Conservation (phyloP, 1,140 invertebrate genomes). For the Drosophila sucinea region DNA sequence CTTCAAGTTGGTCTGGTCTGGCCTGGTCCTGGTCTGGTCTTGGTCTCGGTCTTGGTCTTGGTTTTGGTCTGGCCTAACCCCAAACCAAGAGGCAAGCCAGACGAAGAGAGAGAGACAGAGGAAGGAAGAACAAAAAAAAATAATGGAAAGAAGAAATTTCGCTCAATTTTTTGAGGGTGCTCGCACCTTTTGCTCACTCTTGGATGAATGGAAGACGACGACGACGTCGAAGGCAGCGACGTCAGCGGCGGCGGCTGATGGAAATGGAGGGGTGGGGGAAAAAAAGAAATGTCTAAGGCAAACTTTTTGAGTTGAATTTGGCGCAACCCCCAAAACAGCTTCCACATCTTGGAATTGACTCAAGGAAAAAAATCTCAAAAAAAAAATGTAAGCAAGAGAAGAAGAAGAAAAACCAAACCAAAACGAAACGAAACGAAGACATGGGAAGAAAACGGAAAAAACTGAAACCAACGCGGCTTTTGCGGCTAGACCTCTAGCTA, state of each 20-base stretch:
- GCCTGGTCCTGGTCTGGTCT: not conserved
- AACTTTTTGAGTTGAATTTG: conserved; percentile 16
- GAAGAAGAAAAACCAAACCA: not conserved
- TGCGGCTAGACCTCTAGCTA: conserved; percentile 66
- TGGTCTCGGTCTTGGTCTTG: conserved; percentile 13
- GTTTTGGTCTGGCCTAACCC: not conserved
- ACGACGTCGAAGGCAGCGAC: not conserved
- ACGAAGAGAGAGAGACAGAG: too few species aligned
- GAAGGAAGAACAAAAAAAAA: conserved; percentile 1
- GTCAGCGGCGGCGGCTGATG: not conserved
- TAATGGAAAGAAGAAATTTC: conserved; percentile 54
- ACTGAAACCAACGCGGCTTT: conserved; percentile 60
- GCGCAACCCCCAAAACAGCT: conserved; percentile 58
- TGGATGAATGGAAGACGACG: conserved; percentile 1
- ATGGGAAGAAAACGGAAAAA: conserved; percentile 7
- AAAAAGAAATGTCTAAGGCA: conserved; percentile 18
- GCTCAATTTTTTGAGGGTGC: conserved; percentile 65
- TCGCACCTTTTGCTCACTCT: conserved; percentile 54
- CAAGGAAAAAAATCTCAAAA: conserved; percentile 51
- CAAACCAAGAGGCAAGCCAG: not conserved
- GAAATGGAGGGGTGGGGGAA: not conserved
- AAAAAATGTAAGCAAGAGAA: not conserved
- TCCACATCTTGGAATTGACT: conserved; percentile 61
- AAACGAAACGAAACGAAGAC: conserved; percentile 27
- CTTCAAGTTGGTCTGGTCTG: conserved; percentile 61